Evolutionary conservation across 2,888 invertebrate species (phyloP).

Genomic region (Halictus ligatus): DNA sequence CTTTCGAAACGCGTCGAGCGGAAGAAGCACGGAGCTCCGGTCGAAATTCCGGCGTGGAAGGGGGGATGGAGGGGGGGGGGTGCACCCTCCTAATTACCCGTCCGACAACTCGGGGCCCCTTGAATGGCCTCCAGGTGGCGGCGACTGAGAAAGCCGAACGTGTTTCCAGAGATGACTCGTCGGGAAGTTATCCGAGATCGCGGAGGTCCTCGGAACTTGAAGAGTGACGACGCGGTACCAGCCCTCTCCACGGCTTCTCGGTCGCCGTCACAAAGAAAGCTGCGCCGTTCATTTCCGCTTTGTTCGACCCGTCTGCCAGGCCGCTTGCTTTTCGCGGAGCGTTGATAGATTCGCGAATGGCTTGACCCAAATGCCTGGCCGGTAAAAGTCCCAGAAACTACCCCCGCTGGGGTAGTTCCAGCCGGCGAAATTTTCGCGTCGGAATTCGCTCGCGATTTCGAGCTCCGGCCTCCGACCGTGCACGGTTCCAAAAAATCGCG

Average conservation of each 20-base stretch:
- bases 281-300: background rate
- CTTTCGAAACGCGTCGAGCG: background rate
- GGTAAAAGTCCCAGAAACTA: no score
- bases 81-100: background rate
- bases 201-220: background rate
- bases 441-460: background rate
- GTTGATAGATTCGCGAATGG: background rate
- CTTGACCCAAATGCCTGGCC: no score
- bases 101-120: background rate
- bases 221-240: background rate
- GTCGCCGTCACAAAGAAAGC: background rate
- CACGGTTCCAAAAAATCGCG: background rate
- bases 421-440: background rate
- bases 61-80: no score
- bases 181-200: background rate
- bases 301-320: background rate
- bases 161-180: slow-evolving; percentile 10
- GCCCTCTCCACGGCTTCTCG: background rate
- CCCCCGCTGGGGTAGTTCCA: no score
- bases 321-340: background rate
- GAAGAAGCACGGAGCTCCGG: background rate
- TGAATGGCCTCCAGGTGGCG: background rate
- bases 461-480: background rate
- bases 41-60: background rate
- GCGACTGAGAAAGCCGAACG: background rate